phyloP scores from a whole-genome alignment of 2,888 invertebrate species.

The Chouioia cunea region DNA sequence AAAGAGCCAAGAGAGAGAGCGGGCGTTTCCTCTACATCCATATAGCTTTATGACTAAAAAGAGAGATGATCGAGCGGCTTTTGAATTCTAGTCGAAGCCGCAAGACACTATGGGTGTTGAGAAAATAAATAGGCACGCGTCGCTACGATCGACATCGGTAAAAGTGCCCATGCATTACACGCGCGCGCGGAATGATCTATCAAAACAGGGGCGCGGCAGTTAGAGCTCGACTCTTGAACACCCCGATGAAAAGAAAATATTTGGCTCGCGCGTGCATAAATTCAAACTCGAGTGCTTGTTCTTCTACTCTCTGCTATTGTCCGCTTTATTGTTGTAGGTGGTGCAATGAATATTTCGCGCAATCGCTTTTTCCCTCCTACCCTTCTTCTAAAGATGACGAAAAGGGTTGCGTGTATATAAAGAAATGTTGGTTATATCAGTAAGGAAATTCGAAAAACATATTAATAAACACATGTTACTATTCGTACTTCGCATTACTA shows the following conservation, averaged over 20 bases:
- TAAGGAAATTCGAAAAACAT: neutral
- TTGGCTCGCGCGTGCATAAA: slow-evolving; percentile 53
- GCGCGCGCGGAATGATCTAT: slow-evolving; percentile 52
- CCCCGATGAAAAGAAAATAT: slow-evolving; percentile 61
- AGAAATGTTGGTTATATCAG: neutral
- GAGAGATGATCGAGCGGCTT: slow-evolving; percentile 16
- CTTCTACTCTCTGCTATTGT: slow-evolving; percentile 2
- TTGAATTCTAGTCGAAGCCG: neutral
- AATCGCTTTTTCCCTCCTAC: neutral
- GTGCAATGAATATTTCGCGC: neutral
- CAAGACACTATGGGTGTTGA: slow-evolving; percentile 52
- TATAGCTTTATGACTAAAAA: neutral
- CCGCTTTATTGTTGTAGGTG: slow-evolving; percentile 16
- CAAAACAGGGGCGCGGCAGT: slow-evolving; percentile 55
- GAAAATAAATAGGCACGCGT: slow-evolving; percentile 57
- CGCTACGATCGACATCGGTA: neutral
- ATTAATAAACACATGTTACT: too few relatives aligned
- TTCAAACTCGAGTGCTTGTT: slow-evolving; percentile 35
- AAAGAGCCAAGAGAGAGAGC: slow-evolving; percentile 14
- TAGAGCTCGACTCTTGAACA: slow-evolving; percentile 40
- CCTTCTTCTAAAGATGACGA: neutral
- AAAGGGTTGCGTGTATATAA: neutral
- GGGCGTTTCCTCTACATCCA: slow-evolving; percentile 40
- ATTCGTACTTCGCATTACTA: too few relatives aligned
- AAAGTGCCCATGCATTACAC: slow-evolving; percentile 3